Base-by-base conservation (phyloP, 2,113 vertebrate species). In the Microcebus ravelobensis region DNA sequence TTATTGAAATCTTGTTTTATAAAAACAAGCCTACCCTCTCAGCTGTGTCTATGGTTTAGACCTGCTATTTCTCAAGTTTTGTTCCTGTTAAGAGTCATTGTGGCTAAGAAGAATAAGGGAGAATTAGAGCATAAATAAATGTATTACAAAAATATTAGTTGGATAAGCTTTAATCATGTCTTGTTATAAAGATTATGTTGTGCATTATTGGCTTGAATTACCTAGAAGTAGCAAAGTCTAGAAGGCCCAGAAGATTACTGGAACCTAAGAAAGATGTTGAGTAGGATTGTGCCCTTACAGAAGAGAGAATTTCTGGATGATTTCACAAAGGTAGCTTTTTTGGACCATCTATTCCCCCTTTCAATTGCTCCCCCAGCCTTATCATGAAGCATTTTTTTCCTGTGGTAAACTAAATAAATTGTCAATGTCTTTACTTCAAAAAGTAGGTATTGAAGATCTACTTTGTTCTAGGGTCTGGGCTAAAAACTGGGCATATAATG, bases 71-170 rank as follows among this genome's bases (percentile, higher is more conserved):
- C n/a, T 92, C 90, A 34, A 71, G 21, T 80, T 91, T 71, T 83
- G 6, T 70, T 85, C 20, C 91, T 76, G 23, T 23, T 87, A 80
- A 89, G 27, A 73, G 31, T 87, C 34, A 91, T 25, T 67, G 10
- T 73, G 31, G 2, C 12, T 85, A 70, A 39, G 21, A 81, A 71
- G 52, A 95, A 68, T 71, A 85, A 77, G 9, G 6, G 6, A 5
- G 14, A 50, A 79, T 70, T 92, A n/a, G 29, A 94, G 21, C 45
- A 76, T 27, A 86, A 84, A 95, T 90, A 76, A n/a, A 59, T 84
- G 17, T 76, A 8, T 20, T 68, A 45, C 31, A 67, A 90, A 91
- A 77, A 80, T 83, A 59, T 79, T 39, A 73, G n/a, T 84, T 90
- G 76, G 18, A 42, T 61, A 57, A 48, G 0, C 90, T 91, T 82